Base-by-base conservation (phyloP, 2,888 invertebrate species). In the Chaetoderma sp. region DNA sequence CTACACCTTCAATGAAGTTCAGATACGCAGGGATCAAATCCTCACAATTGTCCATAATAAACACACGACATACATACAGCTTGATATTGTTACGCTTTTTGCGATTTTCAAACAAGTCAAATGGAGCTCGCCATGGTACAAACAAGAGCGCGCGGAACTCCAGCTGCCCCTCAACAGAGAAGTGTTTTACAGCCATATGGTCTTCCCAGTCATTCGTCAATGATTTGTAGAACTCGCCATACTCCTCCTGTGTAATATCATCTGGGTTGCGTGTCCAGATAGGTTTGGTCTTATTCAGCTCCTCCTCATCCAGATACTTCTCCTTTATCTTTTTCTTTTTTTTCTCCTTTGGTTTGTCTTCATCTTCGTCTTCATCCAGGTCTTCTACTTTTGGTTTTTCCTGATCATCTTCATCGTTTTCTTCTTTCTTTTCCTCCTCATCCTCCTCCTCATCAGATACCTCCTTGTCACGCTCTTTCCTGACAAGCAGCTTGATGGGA, bases 1-100 rank as follows among this genome's bases (percentile, higher is more conserved):
- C 98, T n/a, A 99, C 98, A 86, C 98, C 99, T 88, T 94, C 93
- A 5, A 86, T 75, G 70, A 86, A 86, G 75, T 83, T 98, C 74
- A 99, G 89, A 88, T 98, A 99, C 86, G 98, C 98, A 0, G 98
- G 98, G 84, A 99, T 98, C n/a, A 99, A 90, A 83, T 99, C 98
- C 84, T 98, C 98, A 83, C 98, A 98, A 89, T 98, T 98, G 89
- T 99, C 98, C 98, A 98, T 98, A 88, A 99, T 99, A 90, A 99
- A 99, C 0, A 99, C 98, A 71, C 98, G 90, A 59, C 98, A 91
- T 0, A 99, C 98, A 78, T 99, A 98, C 83, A 98, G 87, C 85
- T 99, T 99, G 85, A 99, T 98, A 89, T 97, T 96, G 89, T 98
- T 98, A 90, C 97, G 96, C 86, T 94, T 93, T 88, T 98, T 98